phyloP scores from a whole-genome alignment of 35 echinoderm and acorn worm species.

The Acanthaster planci region DNA sequence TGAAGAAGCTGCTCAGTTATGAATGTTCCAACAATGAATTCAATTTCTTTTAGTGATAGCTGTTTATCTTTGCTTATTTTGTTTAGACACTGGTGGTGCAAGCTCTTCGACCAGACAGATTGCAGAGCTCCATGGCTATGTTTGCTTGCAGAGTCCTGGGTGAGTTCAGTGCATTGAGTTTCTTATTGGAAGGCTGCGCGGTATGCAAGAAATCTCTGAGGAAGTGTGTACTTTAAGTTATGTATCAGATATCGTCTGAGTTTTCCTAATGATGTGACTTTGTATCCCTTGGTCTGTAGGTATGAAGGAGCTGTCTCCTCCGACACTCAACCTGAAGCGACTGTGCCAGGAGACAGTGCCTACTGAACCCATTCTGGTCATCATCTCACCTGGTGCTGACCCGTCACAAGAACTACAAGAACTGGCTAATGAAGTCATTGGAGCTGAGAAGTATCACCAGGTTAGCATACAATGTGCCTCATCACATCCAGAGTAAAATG shows the following conservation, averaged over 20 bases:
- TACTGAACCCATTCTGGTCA: constrained; percentile 80
- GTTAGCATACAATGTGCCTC: constrained; percentile 47
- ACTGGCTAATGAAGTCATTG: constrained; percentile 83
- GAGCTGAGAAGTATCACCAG: constrained; percentile 91
- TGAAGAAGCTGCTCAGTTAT: too few species aligned
- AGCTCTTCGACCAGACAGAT: constrained; percentile 85
- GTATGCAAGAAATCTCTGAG: too few species aligned
- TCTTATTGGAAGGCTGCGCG: too few species aligned
- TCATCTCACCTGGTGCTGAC: constrained; percentile 86
- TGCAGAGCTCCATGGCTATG: constrained; percentile 91
- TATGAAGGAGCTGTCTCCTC: constrained; percentile 94
- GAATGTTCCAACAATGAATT: too few species aligned
- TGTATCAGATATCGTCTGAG: neutral
- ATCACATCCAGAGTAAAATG: too few species aligned
- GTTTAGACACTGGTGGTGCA: constrained; percentile 81
- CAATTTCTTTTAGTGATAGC: too few species aligned
- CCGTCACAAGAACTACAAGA: constrained; percentile 89
- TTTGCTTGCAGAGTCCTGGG: constrained; percentile 63
- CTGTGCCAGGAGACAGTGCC: constrained; percentile 83
- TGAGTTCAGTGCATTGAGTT: neutral
- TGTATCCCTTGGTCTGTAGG: constrained; percentile 40
- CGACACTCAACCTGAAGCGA: constrained; percentile 78
- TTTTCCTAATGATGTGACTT: neutral
- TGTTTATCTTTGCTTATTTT: neutral
- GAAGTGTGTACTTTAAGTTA: too few species aligned